Evolutionary conservation across 2,797 vertebrate species (phyloP), one percentile per base, ranked within the genome.

Genomic region (Muscicapa comitata): DNA sequence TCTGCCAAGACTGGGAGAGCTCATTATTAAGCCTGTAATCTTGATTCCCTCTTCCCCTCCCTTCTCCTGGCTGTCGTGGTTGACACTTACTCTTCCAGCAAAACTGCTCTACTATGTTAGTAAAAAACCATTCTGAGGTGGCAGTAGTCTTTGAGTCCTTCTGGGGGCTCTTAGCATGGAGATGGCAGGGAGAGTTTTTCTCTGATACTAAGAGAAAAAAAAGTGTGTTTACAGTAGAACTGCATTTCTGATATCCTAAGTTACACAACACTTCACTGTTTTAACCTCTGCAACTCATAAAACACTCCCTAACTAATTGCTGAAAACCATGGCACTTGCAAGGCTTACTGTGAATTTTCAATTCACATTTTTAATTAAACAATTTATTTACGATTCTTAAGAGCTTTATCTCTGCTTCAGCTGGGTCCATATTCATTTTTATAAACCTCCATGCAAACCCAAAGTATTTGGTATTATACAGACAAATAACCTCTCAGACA

Each of bases 241-340:
- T 20, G 9, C 4, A 9, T 3, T 42, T 90, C 66, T 61, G 6
- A 66, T 24, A 33, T 14, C 15, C n/a, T 45, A 38, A 14, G 1
- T 58, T 82, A 48, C 14, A 33, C 7, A 12, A 53, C 13, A 16
- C 8, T 31, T 71, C 2, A 19, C 29, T 55, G 16, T 28, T 26
- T 57, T 47, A 88, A 47, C 5, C 9, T 42, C 31, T 74, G 33
- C 13, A 67, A 7, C 9, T 58, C 35, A 40, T 16, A 47, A 75
- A 61, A 7, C 7, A 2, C 19, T 77, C 24, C 26, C 67, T 19
- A 68, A 18, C 3, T 54, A 40, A 67, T 37, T 54, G 35, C 23
- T 80, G 29, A 78, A 57, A 19, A 43, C 3, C 0, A 0, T 3
- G 11, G 8, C 9, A 43, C 1, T 90, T 73, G 13, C 6, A 58